phyloP scores from a whole-genome alignment of 2,888 invertebrate species.

The Nebria salina region DNA sequence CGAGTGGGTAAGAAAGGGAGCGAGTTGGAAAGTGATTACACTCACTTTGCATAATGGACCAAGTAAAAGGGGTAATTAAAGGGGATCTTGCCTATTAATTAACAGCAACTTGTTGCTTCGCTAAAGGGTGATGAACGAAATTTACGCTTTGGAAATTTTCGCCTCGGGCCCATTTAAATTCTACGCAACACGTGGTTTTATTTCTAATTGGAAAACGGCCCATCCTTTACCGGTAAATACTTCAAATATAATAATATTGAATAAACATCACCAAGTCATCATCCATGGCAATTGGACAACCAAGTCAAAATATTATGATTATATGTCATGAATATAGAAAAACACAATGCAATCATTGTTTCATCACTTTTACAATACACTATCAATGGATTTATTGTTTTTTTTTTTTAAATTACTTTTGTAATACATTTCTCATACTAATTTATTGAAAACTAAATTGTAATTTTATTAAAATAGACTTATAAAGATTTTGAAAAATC shows the following conservation, averaged over 20 bases:
- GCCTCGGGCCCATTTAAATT: background rate
- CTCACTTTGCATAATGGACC: slow-evolving; percentile 62
- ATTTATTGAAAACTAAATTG: too few relatives aligned
- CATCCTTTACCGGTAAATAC: too few relatives aligned
- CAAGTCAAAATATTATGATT: background rate
- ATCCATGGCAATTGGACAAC: background rate
- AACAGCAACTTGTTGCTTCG: slow-evolving; percentile 61
- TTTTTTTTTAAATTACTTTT: background rate
- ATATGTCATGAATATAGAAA: background rate
- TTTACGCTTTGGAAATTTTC: background rate
- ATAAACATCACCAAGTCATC: too few relatives aligned
- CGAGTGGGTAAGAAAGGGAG: slow-evolving; percentile 50
- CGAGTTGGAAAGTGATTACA: slow-evolving; percentile 48
- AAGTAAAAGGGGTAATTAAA: slow-evolving; percentile 62
- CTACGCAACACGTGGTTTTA: background rate
- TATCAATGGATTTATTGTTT: background rate
- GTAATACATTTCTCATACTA: too few relatives aligned
- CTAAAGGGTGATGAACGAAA: slow-evolving; percentile 28
- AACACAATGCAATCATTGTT: background rate
- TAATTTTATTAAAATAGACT: too few relatives aligned
- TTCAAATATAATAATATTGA: too few relatives aligned
- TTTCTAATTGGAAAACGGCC: background rate
- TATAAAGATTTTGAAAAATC: too few relatives aligned
- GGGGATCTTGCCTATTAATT: slow-evolving; percentile 63
- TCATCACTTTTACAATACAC: background rate